These are phyloP conservation scores for Urosaurus nigricauda DNA, from an alignment of 2,797 vertebrate genomes.

Conservation along the genomic window DNA sequence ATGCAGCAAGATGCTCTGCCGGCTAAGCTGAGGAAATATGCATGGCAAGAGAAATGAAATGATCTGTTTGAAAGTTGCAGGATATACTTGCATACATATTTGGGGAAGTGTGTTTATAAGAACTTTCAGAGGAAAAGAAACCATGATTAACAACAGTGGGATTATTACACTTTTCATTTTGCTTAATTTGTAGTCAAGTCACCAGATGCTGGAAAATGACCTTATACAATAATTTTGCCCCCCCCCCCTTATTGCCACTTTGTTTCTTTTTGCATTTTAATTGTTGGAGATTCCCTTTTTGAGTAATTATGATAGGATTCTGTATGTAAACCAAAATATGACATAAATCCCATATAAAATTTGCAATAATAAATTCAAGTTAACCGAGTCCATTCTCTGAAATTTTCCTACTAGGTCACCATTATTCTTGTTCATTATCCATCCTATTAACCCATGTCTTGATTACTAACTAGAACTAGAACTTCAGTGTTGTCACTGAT, in stretches of 20 bases:
- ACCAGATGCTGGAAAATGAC: not conserved
- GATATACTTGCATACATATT: not conserved
- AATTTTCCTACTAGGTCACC: fast-evolving
- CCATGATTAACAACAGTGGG: not conserved
- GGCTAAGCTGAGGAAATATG: not conserved
- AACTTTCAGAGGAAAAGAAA: not conserved
- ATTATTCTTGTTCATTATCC: fast-evolving
- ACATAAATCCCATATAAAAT: not conserved
- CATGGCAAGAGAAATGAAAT: not conserved
- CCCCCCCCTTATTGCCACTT: not conserved
- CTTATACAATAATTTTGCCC: not conserved
- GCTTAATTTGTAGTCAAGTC: not conserved
- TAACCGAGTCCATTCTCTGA: not conserved
- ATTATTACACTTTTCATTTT: not conserved
- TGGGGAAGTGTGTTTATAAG: not conserved
- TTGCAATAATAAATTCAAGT: not conserved
- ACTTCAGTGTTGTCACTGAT: not conserved
- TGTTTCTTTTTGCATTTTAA: not conserved
- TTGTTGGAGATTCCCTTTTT: not conserved
- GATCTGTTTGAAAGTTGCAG: not conserved
- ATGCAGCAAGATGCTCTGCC: not conserved
- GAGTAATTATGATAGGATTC: conserved; percentile 30
- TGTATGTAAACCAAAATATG: not conserved
- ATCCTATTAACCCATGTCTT: not conserved
- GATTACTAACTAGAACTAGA: not conserved